Conservation (phyloP, 2,888 invertebrate species). For the Lochmaea capreae region DNA sequence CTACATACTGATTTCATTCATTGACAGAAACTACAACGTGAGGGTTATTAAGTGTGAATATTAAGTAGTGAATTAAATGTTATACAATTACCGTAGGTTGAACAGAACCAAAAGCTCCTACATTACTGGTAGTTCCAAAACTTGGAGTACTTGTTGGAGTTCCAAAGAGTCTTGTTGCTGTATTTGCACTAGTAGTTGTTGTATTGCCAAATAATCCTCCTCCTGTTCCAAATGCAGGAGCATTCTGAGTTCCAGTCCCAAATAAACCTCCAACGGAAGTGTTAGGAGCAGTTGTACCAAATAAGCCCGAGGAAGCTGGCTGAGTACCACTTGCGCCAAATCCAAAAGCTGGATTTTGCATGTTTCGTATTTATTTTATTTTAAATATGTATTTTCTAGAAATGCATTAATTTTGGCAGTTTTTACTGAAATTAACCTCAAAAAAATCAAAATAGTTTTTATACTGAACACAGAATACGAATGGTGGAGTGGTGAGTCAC, state of each 20-base stretch:
- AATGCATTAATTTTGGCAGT: neutral
- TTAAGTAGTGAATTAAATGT: no score
- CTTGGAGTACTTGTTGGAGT: constrained; percentile 24
- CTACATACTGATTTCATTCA: neutral
- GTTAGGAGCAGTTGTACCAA: constrained; percentile 39
- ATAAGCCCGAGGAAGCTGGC: constrained; percentile 38
- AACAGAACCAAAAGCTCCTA: constrained; percentile 39
- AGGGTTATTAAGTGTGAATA: no score
- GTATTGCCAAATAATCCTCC: constrained; percentile 47
- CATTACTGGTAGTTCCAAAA: constrained; percentile 19
- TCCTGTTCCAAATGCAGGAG: constrained; percentile 19
- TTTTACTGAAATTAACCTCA: neutral
- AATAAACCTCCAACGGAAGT: constrained; percentile 50
- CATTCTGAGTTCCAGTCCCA: constrained; percentile 47
- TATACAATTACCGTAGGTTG: neutral
- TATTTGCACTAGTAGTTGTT: constrained; percentile 19
- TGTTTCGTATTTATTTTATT: constrained; percentile 14
- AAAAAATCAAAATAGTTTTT: neutral
- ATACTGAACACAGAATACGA: neutral
- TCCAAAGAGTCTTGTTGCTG: constrained; percentile 36
- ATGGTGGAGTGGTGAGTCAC: no score
- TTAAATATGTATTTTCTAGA: neutral
- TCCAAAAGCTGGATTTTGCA: constrained; percentile 42
- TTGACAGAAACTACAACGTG: neutral
- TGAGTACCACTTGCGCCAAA: constrained; percentile 38